Evolutionary conservation across 37 sponge, comb jelly and placozoan species (phyloP), one percentile per base, ranked within the genome.

Genomic region (Oscarella lobularis): DNA sequence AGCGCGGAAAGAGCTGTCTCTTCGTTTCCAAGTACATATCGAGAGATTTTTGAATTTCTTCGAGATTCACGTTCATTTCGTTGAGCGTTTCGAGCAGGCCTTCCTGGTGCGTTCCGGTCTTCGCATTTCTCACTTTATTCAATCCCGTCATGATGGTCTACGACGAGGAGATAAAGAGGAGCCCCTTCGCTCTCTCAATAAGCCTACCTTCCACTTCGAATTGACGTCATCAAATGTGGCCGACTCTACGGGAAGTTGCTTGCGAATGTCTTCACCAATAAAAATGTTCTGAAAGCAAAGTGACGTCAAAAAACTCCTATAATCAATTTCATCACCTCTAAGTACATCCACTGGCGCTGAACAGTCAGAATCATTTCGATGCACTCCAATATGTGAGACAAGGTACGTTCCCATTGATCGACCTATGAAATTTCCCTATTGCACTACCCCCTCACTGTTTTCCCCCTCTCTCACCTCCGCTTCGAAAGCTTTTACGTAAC

Each of bases 11-110:
- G 72, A 83, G 72, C 82, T 97, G 94, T 74, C 99, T 78, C 85
- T 97, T 97, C 33, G 94, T 93, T 84, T 97, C 99, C 75, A 97
- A 80, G 78, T 93, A 97, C 99, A 97, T 90, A 83, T 93, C 94
- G 67, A 97, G 83, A 27, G 91, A 90, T 39, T 84, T 83, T 84
- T 97, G 99, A 65, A 97, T 93, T 27, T 86, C 89, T 76, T 97
- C 99, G 73, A 97, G 82, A 35, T 86, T 88, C 38, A 36, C 68
- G 84, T 90, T 89, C 94, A 93, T 93, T n/a, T 82, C 82, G 65
- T 82, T 93, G 40, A 97, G 84, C 31, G 76, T 31, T 38, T 93
- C 92, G 31, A 97, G 81, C 60, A 48, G 20, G 20, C 82, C 83
- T 73, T 85, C 80, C 36, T 87, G 76, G 72, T 96, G 98, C 2